phyloP scores from a whole-genome alignment of 2,113 vertebrate genomes.

The Anarrhichthys ocellatus region DNA sequence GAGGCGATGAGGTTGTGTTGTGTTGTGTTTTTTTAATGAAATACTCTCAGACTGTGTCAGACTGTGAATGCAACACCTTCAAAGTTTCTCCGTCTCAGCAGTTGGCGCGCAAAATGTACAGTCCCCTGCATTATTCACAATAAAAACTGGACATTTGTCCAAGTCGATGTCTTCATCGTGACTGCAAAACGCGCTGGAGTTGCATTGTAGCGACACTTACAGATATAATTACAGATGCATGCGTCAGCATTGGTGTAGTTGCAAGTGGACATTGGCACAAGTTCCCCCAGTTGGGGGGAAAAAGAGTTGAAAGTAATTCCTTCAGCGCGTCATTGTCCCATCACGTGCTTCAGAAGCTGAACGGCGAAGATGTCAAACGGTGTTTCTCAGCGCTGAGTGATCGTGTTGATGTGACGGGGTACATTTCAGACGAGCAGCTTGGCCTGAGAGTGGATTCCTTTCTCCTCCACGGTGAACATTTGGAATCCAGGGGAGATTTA shows the following conservation, averaged over 20 bases:
- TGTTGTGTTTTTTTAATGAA: not conserved
- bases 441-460: conserved; percentile 31
- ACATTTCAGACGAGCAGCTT: conserved; percentile 28
- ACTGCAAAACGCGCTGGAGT: conserved; percentile 15
- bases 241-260: conserved; percentile 14
- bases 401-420: conserved; percentile 35
- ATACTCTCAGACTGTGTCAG: conserved; percentile 12
- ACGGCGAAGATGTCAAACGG: conserved; percentile 39
- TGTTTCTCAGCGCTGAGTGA: conserved; percentile 22
- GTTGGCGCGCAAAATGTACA: conserved; percentile 39
- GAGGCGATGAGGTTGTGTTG: conserved; percentile 25
- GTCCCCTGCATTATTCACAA: conserved; percentile 49
- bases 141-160: conserved; percentile 35
- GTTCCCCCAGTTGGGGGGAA: not conserved
- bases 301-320: conserved; percentile 27
- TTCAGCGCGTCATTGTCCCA: conserved; percentile 46
- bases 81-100: not conserved
- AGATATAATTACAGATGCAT: conserved; percentile 6
- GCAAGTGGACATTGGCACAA: conserved; percentile 23
- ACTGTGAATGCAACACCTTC: not conserved
- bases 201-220: conserved; percentile 23
- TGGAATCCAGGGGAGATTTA: conserved; percentile 18
- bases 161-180: conserved; percentile 23
- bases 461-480: conserved; percentile 32
- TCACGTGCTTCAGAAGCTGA: conserved; percentile 31